Evolutionary conservation across 2,888 invertebrate species (phyloP), one percentile per base, ranked within the genome.

Genomic region (Polyploca ridens): DNA sequence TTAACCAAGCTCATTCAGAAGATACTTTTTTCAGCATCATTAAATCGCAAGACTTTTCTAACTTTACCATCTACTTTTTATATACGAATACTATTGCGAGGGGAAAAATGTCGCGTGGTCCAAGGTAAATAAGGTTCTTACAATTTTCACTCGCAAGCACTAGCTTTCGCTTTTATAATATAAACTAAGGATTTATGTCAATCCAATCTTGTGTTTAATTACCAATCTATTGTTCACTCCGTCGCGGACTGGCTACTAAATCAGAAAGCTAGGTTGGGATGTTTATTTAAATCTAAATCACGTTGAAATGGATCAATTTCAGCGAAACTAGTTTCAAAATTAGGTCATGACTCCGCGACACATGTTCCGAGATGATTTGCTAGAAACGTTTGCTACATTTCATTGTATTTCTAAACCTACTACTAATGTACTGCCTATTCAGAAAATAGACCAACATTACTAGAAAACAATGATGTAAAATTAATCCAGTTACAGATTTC

Each of bases 341-440:
- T 54, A 19, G 54, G 54, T 6, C 54, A 54, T 54, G 54, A 54
- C 54, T 54, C 46, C 49, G 49, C 54, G 54, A 54, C 54, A 54
- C 19, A 54, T 54, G 54, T 19, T 1, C 3, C 19, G 54, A 54
- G 19, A 19, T 19, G 19, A 19, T 54, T 19, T 54, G 3, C 19
- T 54, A 54, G 54, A 19, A 54, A 54, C 19, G 19, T 54, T 19
- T 54, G 54, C 49, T 16, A 49, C 49, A 46, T 41, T 41, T 14
- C 13, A 44, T 49, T 49, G 54, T 54, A 54, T 54, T 54, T 54
- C 10, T n/a, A 19, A 54, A 19, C 27, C 27, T 46, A n/a, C 5
- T n/a, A 46, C n/a, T 6, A 6, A 35, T 27, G 27, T 27, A 27
- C 4, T 35, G 35, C 35, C 35, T 46, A 46, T 46, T 6, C 5